Evolutionary conservation across 2,888 invertebrate species (phyloP), one percentile per base, ranked within the genome.

Genomic region (Phorcus lineatus): DNA sequence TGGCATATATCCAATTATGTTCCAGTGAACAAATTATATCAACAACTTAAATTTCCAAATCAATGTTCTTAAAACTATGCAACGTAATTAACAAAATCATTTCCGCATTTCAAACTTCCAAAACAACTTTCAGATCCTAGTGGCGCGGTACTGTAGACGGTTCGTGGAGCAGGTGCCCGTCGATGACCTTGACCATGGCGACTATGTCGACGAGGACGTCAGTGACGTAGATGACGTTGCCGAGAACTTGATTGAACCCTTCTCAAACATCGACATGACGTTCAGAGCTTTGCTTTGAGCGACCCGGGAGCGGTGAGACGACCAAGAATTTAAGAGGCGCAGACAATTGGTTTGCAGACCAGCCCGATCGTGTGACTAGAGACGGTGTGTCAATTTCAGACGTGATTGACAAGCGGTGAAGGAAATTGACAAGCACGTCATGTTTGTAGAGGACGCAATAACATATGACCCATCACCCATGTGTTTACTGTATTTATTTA

Each of bases 111-210:
- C 36, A 47, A 47, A 47, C 47, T 6, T 36, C 4, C 7, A 11
- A 13, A 11, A 47, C 47, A 47, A 6, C 4, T 52, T 79, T 11
- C 82, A 84, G 84, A 19, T 84, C 17, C 31, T 82, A 47, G 74
- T 84, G 11, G 83, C 84, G 11, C 78, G 84, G 9, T 83, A 84
- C 76, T 84, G 84, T 22, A 74, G 82, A 16, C 75, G 83, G 24
- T 84, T 80, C 54, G 82, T 84, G 19, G 84, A 84, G 57, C 80
- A 82, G 36, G 52, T 70, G 6, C 66, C 77, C 22, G 77, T 80
- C 4, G 55, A 57, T 16, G 78, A 74, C 22, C 74, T 67, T 16
- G 36, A 75, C 13, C 31, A 52, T 24, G 53, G 53, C 22, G 78
- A 78, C 70, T 36, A 36, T 31, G 13, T 36, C 57, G 54, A 70